Evolutionary conservation across 1,140 invertebrate genomes (phyloP), one percentile per base, ranked within the genome.

Genomic region (Bombus picipes): DNA sequence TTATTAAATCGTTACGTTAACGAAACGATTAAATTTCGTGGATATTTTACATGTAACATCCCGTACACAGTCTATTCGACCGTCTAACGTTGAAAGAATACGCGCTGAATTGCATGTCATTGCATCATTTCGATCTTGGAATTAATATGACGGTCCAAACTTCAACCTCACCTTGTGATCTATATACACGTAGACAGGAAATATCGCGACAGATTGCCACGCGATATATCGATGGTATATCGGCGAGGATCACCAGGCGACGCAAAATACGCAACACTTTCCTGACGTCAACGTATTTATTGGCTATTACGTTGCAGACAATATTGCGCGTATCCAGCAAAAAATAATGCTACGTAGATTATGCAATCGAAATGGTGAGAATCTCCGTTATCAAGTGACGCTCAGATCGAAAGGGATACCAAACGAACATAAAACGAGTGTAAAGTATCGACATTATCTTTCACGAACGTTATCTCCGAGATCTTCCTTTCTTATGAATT

Each of bases 211-310:
- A 41, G 4, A 68, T 75, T 32, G 32, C n/a, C 18, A 13, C 25
- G 34, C 25, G 43, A 25, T 39, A 25, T 53, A 59, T 41, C 79
- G n/a, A 22, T 13, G 6, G n/a, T 39, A 34, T 59, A 34, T 81
- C n/a, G 12, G 0, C 53, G 37, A 6, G 32, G 3, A 34, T 81
- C 37, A n/a, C 57, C n/a, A 10, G 39, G 22, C 25, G 15, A 12
- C 25, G n/a, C 28, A 59, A 34, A 80, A 34, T 39, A 25, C 32
- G n/a, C 8, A 9, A 47, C 37, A 13, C 32, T 15, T 34, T 0
- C 34, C n/a, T 74, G 70, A 81, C 80, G 80, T 81, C 15, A 81
- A 34, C 2, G 37, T 80, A n/a, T 80, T 80, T 70, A 22, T 43
- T 13, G 43, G 41, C 43, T 37, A 32, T 80, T 80, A 53, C 43